Evolutionary conservation across 2,888 invertebrate species (phyloP).

Genomic region (Gymnocheta viridis): DNA sequence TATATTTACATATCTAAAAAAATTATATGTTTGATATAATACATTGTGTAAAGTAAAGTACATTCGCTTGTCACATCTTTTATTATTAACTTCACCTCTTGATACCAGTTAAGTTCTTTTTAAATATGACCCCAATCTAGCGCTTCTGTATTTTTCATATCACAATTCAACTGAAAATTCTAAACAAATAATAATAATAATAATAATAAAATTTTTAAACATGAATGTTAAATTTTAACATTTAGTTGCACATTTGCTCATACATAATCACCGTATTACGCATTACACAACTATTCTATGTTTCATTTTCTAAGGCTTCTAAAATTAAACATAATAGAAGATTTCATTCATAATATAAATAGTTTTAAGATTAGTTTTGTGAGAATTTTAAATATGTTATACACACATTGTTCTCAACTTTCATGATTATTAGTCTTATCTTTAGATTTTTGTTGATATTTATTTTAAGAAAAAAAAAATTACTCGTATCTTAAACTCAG

Average conservation of each 20-base stretch:
- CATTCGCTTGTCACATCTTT: neutral
- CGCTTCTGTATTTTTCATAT: constrained; percentile 63
- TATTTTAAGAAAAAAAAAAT: neutral
- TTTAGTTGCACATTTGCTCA: constrained; percentile 69
- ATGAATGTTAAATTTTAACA: neutral
- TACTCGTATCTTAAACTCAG: constrained; percentile 48
- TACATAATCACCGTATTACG: constrained; percentile 79
- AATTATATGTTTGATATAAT: too few relatives aligned
- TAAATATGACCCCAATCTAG: constrained; percentile 60
- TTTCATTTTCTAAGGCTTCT: neutral
- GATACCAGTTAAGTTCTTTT: constrained; percentile 21
- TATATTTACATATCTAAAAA: too few relatives aligned
- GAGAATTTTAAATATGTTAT: constrained; percentile 31
- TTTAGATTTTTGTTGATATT: too few relatives aligned
- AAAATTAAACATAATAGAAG: constrained; percentile 36
- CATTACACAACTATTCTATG: constrained; percentile 66
- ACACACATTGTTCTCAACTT: too few relatives aligned
- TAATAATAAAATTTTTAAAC: too few relatives aligned
- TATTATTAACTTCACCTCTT: constrained; percentile 21
- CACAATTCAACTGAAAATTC: neutral
- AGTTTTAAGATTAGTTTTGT: constrained; percentile 33
- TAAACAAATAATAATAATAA: constrained; percentile 41
- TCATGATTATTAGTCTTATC: too few relatives aligned
- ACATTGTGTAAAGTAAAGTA: too few relatives aligned
- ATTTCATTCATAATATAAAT: constrained; percentile 70